Evolutionary conservation across 2,113 vertebrate species (phyloP), one percentile per base, ranked within the genome.

Genomic region (Pachypanchax playfairii): DNA sequence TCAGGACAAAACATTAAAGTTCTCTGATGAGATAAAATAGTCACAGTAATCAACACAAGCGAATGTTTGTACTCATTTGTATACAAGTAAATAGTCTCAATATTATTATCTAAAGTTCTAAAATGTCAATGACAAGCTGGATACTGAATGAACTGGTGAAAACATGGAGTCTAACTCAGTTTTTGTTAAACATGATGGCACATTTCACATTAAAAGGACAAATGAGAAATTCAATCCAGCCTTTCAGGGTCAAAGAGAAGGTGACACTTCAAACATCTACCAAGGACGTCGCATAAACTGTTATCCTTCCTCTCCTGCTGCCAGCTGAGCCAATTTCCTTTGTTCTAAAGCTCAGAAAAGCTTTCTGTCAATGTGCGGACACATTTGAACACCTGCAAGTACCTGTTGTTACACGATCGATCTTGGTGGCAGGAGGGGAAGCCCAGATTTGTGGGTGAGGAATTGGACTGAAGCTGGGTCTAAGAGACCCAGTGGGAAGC

Each of bases 331-430:
- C 64, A 64, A 85, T 82, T 58, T 49, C 57, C 77, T 83, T 87
- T 87, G 79, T 85, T 87, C 60, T 71, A 31, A 71, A 76, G 77
- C 77, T 73, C 50, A 57, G 65, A 66, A 74, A 71, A 75, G 70
- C 71, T 71, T 79, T 82, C 60, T 53, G 68, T 79, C 70, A 4
- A 76, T 79, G 77, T 43, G 17, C 66, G 73, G 73, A 65, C 77
- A 75, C 77, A 73, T 73, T 60, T 72, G 77, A 79, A 82, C 82
- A 85, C 80, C 77, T 83, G 83, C 58, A 54, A 77, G 81, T 58
- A 77, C 84, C 85, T 84, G 84, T 84, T 84, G 84, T 84, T 83
- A 73, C 22, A 59, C n/a, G 60, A 87, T 90, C 80, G 70, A 87
- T 90, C 58, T 25, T 6, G 4, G 61, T 83, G 49, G 68, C 79